phyloP scores from a whole-genome alignment of 2,888 invertebrate species.

The Drymonia ruficornis region DNA sequence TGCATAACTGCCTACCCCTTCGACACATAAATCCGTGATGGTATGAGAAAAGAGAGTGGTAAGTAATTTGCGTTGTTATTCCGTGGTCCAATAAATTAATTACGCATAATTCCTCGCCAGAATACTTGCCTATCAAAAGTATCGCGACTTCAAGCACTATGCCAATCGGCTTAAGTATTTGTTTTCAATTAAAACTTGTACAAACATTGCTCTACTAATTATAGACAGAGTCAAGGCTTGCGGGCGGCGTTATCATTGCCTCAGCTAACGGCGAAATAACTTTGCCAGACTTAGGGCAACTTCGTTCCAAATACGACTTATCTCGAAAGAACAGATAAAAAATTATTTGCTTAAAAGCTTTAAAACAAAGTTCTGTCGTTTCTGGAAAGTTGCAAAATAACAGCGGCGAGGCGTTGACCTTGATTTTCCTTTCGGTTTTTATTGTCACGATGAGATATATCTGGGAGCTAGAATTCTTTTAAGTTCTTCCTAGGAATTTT shows the following conservation, averaged over 20 bases:
- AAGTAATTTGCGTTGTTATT: too few species aligned
- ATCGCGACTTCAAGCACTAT: slow-evolving; percentile 11
- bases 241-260: slow-evolving; percentile 32
- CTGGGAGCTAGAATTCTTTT: background rate
- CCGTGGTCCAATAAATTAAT: background rate
- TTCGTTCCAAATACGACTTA: slow-evolving; percentile 28
- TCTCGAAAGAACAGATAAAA: slow-evolving; percentile 39
- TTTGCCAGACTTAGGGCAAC: slow-evolving; percentile 21
- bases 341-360: slow-evolving; percentile 42
- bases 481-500: background rate
- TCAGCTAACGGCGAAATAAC: slow-evolving; percentile 35
- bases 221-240: slow-evolving; percentile 19
- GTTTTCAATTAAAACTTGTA: slow-evolving; percentile 43
- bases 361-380: slow-evolving; percentile 38
- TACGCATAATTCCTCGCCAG: background rate
- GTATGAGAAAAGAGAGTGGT: too few species aligned
- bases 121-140: background rate
- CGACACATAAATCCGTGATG: too few species aligned
- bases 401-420: slow-evolving; percentile 22
- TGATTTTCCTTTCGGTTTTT: slow-evolving; percentile 20
- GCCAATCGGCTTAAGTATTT: slow-evolving; percentile 34
- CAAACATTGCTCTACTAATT: slow-evolving; percentile 29
- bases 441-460: background rate
- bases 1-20: too few species aligned
- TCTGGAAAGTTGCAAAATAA: slow-evolving; percentile 35